phyloP scores from a whole-genome alignment of 2,888 invertebrate genomes.

The Sphaerophoria rueppellii region DNA sequence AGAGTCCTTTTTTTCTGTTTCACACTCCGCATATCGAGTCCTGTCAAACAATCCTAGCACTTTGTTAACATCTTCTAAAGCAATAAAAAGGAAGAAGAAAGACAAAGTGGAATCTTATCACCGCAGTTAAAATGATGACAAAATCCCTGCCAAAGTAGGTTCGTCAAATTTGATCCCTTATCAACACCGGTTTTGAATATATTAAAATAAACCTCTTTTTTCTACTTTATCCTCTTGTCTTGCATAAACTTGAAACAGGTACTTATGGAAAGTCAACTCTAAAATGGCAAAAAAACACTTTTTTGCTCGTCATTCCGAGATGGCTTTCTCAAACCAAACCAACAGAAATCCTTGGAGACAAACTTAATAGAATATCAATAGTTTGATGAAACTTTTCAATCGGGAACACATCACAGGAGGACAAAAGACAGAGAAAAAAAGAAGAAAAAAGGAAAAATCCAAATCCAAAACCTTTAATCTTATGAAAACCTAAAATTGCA shows the following conservation, averaged over 20 bases:
- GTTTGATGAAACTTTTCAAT: constrained; percentile 59
- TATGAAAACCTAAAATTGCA: constrained; percentile 61
- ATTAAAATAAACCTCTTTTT: constrained; percentile 20
- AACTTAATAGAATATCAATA: constrained; percentile 63
- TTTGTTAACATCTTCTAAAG: not conserved
- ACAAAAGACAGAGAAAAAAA: not conserved
- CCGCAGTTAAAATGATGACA: constrained; percentile 1
- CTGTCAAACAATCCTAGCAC: not conserved
- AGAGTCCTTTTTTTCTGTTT: too few species aligned
- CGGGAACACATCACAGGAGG: not conserved
- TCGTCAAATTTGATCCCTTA: not conserved
- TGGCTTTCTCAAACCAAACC: too few species aligned
- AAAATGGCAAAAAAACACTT: constrained; percentile 41
- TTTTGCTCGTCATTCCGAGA: not conserved
- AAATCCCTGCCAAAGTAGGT: constrained; percentile 4
- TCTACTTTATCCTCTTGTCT: not conserved
- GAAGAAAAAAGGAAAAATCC: constrained; percentile 8
- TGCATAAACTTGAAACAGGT: constrained; percentile 12
- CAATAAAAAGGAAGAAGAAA: not conserved
- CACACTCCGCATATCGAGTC: too few species aligned
- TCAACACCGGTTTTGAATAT: constrained; percentile 39
- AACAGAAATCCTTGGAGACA: constrained; percentile 19
- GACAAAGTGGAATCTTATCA: not conserved
- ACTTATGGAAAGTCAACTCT: not conserved
- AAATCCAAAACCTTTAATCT: constrained; percentile 44